Evolutionary conservation across 30 jellyfish, hydroid and myxozoan species (phyloP), one percentile per base, ranked within the genome.

Genomic region (Aurelia coerulea): DNA sequence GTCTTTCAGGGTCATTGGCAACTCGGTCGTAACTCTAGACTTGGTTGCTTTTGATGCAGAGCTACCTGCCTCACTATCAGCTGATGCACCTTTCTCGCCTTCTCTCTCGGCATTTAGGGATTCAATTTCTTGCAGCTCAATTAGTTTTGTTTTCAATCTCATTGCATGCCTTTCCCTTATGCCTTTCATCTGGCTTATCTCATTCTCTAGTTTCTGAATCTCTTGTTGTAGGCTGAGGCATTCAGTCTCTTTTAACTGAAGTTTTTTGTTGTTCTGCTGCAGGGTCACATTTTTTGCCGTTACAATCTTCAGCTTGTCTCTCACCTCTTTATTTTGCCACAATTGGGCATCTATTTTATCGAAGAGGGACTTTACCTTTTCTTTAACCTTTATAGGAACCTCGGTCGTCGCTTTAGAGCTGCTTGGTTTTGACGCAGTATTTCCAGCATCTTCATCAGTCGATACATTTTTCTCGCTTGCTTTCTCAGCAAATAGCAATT

Each of bases 71-170:
- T 14, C 42, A 1, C 15, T 15, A 10, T 23, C 60, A 12, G n/a
- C 39, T 14, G 46, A 10, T 13, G 19, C n/a, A 35, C 67, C 5
- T 13, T 35, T 18, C 5, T 64, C 41, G 19, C 67, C 5, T 35
- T 5, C 46, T 8, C 67, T 72, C 67, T 72, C 42, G 46, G 10
- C 9, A 0, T 5, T 4, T 3, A 72, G 51, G 11, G 12, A 72
- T 39, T 18, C 31, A n/a, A 72, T 72, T 14, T 46, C 81, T 18
- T 72, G 31, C 69, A 60, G 31, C 69, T 60, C 69, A 39, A 39
- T 39, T 3, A 39, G 51, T 39, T 39, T 39, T 39, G 51, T 39
- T 9, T 39, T 39, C 6, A 39, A 9, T 3, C 51, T 39, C 8
- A 39, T 3, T 39, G 51, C 51, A 39, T 39, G 51, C 51, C 51